Base-by-base conservation (phyloP, 1,140 invertebrate species). In the Vollenhovia emeryi region DNA sequence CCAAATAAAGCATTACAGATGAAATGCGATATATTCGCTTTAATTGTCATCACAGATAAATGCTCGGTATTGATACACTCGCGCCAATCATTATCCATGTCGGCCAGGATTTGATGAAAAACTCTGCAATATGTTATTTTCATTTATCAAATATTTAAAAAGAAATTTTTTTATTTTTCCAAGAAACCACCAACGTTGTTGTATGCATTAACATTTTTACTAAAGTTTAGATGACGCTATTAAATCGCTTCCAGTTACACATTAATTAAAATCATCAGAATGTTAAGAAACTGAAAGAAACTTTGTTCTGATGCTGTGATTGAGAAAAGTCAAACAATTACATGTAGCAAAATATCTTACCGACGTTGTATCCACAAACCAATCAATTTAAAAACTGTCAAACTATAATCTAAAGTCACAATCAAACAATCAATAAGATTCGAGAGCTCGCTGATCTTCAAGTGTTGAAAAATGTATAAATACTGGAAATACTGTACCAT, bases 401-500 rank as follows among this genome's bases (percentile, higher is more conserved):
- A 57, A 43, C 18, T 83, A 6, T 59, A 45, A 8, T 69, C 13
- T 45, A 83, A 6, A 24, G 50, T 73, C 13, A 57, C 11, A n/a
- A 36, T 11, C 8, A 73, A 24, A 24, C 18, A n/a, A 9, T 73
- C 79, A 43, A 83, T 11, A 3, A 83, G 79, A 33, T 83, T 60
- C 1, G 68, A 30, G 2, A 83, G 3, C 27, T 78, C 74, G 7
- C 21, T 48, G 7, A 43, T 4, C 13, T 59, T 57, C 3, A 73
- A 18, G 11, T 83, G 79, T 3, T 30, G 1, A 30, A 83, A 11
- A 8, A 73, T n/a, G 18, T 83, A 73, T 9, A 15, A 13, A 83
- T 83, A 83, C 27, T 83, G 79, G 11, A 83, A 83, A 13, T 73
- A 73, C 9, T 59, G 69, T 21, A 73, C 1, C 13, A 73, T 33